Evolutionary conservation across 2,888 invertebrate genomes (phyloP).

Genomic region (Melanophora roralis): DNA sequence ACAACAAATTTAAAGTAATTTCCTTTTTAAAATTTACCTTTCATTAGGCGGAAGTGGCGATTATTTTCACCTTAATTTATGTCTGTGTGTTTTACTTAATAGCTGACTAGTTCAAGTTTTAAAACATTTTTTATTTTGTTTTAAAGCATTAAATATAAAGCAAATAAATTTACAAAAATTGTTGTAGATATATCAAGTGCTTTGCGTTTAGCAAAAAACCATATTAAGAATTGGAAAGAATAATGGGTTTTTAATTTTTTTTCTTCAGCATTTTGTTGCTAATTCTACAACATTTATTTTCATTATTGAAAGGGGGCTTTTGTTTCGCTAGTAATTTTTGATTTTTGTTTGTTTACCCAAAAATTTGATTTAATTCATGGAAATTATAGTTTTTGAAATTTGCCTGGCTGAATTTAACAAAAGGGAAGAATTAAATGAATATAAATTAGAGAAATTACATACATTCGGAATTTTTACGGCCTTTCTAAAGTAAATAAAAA

Average conservation of each 20-base stretch:
- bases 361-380: background rate
- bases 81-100: constrained; percentile 4
- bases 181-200: background rate
- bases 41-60: constrained; percentile 59
- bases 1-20: constrained; percentile 2
- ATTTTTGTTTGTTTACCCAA: background rate
- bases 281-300: constrained; percentile 3
- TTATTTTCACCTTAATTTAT: constrained; percentile 62
- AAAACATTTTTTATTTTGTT: background rate
- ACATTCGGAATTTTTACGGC: too few relatives aligned
- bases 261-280: constrained; percentile 21
- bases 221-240: constrained; percentile 9
- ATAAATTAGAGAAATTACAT: background rate
- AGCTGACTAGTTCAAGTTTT: background rate
- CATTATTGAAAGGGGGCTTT: background rate
- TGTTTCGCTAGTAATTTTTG: background rate
- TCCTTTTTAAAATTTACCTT: background rate
- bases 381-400: background rate
- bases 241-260: constrained; percentile 51
- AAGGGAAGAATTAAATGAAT: background rate
- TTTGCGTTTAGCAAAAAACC: background rate
- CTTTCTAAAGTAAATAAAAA: too few relatives aligned
- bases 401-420: too few relatives aligned
- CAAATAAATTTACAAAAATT: constrained; percentile 13
- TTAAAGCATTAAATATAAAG: too few relatives aligned